Evolutionary conservation across 1,140 invertebrate genomes (phyloP), one percentile per base, ranked within the genome.

Genomic region (Aporrectodea caliginosa): DNA sequence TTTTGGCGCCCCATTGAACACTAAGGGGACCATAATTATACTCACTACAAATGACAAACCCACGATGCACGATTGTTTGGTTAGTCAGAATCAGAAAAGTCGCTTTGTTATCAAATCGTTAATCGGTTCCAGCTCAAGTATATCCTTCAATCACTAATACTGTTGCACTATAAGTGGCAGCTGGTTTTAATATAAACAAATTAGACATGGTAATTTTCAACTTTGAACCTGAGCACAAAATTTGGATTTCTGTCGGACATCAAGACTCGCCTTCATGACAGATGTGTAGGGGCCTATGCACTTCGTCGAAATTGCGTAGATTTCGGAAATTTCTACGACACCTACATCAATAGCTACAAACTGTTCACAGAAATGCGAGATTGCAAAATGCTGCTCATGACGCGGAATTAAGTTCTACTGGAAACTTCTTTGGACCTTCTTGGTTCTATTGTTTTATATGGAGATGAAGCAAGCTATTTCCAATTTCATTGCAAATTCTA

Each of bases 311-410:
- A 78, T 69, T 77, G 79, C 34, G 33, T 73, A n/a, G 73, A 77
- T 70, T 72, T 80, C 1, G 70, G 27, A 77, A 77, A 68, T 2
- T 80, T 77, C 73, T 78, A 81, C 73, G 69, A 77, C 35, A 72
- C 69, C 31, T 70, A 80, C 34, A 27, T 81, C 0, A 33, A 81
- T 80, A 78, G 75, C 58, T n/a, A 58, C 35, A 35, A 77, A 35
- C 35, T 77, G 1, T 68, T 58, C 75, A 58, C n/a, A 22, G 75
- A 58, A 58, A 77, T 77, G 35, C 22, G 32, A 27, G 31, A 77
- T 27, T 77, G 75, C 35, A 77, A 58, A 77, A 77, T 77, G 43
- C 33, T 77, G 75, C 35, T 77, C 6, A 77, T 30, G 1, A 68
- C 12, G 2, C 33, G 75, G 31, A 58, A 27, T 77, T 31, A 77